These are phyloP conservation scores for Bubo bubo DNA, from an alignment of 2,113 vertebrate species.

Conservation along the genomic window DNA sequence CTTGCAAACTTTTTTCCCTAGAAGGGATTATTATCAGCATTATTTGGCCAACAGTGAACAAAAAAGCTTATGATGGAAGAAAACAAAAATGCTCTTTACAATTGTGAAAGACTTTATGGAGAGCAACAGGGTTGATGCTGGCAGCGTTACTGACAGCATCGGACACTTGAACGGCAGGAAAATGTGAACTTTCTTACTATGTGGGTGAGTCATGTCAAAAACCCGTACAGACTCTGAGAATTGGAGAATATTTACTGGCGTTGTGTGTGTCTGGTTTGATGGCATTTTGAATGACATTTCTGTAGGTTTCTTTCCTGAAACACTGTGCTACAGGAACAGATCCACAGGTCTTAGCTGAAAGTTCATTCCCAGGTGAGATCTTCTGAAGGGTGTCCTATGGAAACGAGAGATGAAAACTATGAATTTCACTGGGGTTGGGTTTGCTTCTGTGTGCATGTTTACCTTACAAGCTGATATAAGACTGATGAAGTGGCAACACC, in stretches of 20 bases:
- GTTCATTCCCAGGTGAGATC: not conserved
- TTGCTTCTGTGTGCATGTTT: not conserved
- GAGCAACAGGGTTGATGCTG: not conserved
- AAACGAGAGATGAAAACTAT: not conserved
- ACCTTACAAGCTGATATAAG: not conserved
- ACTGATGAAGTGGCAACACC: not conserved
- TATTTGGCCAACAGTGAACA: slow-evolving; percentile 42
- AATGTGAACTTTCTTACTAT: not conserved
- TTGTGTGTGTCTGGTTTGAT: not conserved
- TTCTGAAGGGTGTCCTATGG: not conserved
- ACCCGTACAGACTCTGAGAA: not conserved
- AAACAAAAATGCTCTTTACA: slow-evolving; percentile 7
- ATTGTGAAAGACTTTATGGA: not conserved
- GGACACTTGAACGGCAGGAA: not conserved
- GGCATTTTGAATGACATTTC: not conserved
- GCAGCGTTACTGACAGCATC: not conserved
- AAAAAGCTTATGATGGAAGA: not conserved
- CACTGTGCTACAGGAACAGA: not conserved
- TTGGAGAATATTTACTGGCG: rapidly evolving
- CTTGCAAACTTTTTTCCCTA: slow-evolving; percentile 33
- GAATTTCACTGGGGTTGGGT: not conserved
- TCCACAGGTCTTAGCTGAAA: not conserved
- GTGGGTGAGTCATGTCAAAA: not conserved
- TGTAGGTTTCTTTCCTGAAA: not conserved
- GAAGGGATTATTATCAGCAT: slow-evolving; percentile 48